phyloP scores from a whole-genome alignment of 2,797 vertebrate genomes.

The Anniella stebbinsi region DNA sequence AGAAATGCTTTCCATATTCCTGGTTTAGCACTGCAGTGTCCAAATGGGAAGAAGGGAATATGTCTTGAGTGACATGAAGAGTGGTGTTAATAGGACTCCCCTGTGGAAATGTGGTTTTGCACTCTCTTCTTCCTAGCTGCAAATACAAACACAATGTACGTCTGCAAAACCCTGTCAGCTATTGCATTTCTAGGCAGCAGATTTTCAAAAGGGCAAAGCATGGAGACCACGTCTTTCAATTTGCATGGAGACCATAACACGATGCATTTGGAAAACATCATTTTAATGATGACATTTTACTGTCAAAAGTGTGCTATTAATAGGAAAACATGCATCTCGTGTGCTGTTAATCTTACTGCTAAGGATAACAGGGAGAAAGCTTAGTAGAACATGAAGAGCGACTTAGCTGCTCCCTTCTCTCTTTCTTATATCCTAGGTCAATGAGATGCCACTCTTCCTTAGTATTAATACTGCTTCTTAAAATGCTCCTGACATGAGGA shows the following conservation, averaged over 20 bases:
- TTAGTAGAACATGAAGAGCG: background rate
- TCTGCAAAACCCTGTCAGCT: background rate
- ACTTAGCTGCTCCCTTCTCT: background rate
- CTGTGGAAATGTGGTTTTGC: background rate
- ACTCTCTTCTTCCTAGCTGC: background rate
- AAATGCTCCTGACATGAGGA: background rate
- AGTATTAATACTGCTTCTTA: slow-evolving; percentile 11
- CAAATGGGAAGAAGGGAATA: background rate
- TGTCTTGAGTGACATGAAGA: background rate
- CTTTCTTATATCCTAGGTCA: background rate
- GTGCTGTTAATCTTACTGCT: background rate
- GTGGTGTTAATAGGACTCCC: background rate
- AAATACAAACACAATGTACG: background rate
- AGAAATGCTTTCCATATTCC: background rate
- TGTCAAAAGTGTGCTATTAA: slow-evolving; percentile 16
- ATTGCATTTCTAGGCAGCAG: slow-evolving; percentile 15
- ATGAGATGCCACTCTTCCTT: background rate
- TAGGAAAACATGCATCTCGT: background rate
- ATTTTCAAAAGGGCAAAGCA: slow-evolving; percentile 22
- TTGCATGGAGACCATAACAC: background rate
- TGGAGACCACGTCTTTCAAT: rapidly evolving
- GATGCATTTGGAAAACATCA: slow-evolving; percentile 24
- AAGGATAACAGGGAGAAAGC: background rate
- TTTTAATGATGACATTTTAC: slow-evolving; percentile 2
- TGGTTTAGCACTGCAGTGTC: background rate